Percentiles rank a stretch among this genome's conserved stretches.
Evolutionary conservation across 2,888 invertebrate species (phyloP).

Genomic region (Andrena chrysosceles): DNA sequence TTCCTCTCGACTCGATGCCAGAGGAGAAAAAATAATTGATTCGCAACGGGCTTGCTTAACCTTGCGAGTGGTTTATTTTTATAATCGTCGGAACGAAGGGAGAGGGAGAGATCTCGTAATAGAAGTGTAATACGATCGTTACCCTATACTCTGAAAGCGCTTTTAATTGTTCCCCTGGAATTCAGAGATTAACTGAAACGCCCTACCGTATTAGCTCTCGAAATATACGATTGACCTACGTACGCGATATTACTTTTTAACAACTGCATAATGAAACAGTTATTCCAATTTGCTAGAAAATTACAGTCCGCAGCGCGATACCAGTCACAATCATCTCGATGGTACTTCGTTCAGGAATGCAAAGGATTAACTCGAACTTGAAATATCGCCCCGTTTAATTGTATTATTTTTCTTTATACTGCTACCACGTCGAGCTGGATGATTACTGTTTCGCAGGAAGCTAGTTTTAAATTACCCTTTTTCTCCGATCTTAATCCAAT

Average conservation of each 20-base stretch:
- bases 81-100: background rate
- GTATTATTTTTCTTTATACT: conserved; percentile 13
- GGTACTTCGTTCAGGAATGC: conserved; percentile 25
- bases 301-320: background rate
- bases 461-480: background rate
- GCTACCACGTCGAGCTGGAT: background rate
- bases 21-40: background rate
- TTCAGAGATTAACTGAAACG: background rate
- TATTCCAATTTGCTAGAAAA: conserved; percentile 41
- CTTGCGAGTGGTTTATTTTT: background rate
- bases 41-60: background rate
- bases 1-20: background rate
- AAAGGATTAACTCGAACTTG: conserved; percentile 19
- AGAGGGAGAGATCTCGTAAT: background rate
- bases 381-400: conserved; percentile 32
- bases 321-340: conserved; percentile 3
- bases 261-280: conserved; percentile 31
- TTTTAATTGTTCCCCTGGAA: conserved; percentile 8
- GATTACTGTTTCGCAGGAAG: conserved; percentile 46
- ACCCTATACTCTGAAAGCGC: background rate
- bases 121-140: background rate
- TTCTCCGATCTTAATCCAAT: conserved; percentile 23
- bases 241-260: conserved; percentile 17
- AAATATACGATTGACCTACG: background rate
- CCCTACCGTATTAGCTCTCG: background rate